Base-by-base conservation (phyloP, 1,140 invertebrate genomes). In the Euborellia annulipes region DNA sequence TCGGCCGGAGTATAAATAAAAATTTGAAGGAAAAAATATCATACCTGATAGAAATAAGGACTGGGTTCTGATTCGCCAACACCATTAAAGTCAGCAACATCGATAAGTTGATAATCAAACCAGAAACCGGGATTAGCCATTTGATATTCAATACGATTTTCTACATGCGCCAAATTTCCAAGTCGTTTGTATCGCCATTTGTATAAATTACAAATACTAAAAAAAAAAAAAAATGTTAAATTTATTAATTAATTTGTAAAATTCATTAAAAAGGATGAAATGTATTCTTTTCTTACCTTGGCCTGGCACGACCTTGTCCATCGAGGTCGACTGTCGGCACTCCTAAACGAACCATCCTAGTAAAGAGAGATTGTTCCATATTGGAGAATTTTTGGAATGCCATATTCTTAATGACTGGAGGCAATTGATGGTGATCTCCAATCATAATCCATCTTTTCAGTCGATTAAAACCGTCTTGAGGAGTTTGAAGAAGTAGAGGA, bases 401-500 rank as follows among this genome's bases (percentile, higher is more conserved):
- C 87, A 98, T 96, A 61, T 99, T 99, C 64, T 99, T 98, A 30
- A 99, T 96, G 8, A 99, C 92, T 0, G 96, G 96, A 0, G 96
- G 96, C 50, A 99, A 68, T 63, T 99, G 96, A 66, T 98, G 91
- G 64, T 99, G 96, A 69, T 99, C 95, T 4, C 95, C 96, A 58
- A 99, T 98, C 96, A 99, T 99, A 43, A 99, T 97, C 95, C 96
- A 99, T 11, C 96, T 75, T 65, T 99, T 99, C 22, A 99, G 63
- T 1, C 95, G 75, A 64, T 94, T 98, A 36, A 80, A 80, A 2
- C 93, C 93, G 59, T 98, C 91, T 58, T 96, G 78, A 0, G 95
- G 93, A 67, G 97, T 98, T 65, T 99, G 95, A 18, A 99, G 69
- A 0, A 99, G 67, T 7, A 99, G 67, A 0, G 96, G 96, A 58